Conservation (phyloP, 30 jellyfish, hydroid and myxozoan genomes). For the Hydra vulgaris region DNA sequence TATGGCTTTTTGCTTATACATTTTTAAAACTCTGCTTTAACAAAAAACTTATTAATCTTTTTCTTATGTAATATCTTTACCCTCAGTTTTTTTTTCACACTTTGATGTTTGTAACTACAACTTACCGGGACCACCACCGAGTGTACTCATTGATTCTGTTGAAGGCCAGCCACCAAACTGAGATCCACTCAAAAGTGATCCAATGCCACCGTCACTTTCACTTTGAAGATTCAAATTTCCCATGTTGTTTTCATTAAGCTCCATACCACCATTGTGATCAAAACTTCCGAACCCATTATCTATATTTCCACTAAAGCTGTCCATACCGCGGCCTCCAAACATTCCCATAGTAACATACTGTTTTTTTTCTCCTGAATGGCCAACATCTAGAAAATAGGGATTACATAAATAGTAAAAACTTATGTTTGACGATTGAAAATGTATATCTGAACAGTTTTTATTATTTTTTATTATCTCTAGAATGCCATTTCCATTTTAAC, state of each 20-base stretch:
- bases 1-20: too few relatives aligned
- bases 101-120: conserved; percentile 18
- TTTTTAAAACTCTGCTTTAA: too few relatives aligned
- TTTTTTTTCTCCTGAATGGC: conserved; percentile 37
- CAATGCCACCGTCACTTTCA: conserved; percentile 34
- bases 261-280: conserved; percentile 46
- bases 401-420: neutral
- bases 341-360: conserved; percentile 63
- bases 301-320: conserved; percentile 38
- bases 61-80: too few relatives aligned
- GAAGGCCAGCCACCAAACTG: conserved; percentile 22
- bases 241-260: conserved; percentile 55
- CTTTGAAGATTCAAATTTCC: conserved; percentile 68
- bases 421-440: neutral
- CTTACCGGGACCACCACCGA: conserved; percentile 39
- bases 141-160: conserved; percentile 21
- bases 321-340: conserved; percentile 45
- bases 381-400: neutral
- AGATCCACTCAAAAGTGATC: conserved; percentile 47
- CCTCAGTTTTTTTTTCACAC: too few relatives aligned
- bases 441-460: neutral
- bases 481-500: neutral
- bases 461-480: too few relatives aligned
- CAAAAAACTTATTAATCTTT: too few relatives aligned
- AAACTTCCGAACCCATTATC: conserved; percentile 23